Percentiles rank a stretch among this genome's conserved stretches.
Evolutionary conservation across 2,888 invertebrate genomes (phyloP).

Genomic region (Branchipolynoe longqiensis): DNA sequence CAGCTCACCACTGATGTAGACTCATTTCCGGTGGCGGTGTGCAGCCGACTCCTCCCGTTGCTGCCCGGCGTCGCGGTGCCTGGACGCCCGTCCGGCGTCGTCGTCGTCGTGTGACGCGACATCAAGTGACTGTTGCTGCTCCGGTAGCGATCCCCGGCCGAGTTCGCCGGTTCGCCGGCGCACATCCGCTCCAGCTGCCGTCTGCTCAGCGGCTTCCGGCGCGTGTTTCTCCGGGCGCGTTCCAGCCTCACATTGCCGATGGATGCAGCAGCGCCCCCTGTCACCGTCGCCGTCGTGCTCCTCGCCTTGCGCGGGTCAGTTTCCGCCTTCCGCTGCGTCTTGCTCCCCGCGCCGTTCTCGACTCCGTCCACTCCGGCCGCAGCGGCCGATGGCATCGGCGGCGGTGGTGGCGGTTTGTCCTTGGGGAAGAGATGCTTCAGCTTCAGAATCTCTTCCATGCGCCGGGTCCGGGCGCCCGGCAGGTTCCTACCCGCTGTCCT

Average conservation of each 20-base stretch:
- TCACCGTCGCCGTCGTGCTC: no score
- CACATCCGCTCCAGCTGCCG: constrained; percentile 66
- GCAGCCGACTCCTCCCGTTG: neutral
- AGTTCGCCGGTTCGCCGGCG: constrained; percentile 26
- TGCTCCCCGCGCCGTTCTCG: neutral
- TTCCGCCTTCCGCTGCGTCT: constrained; percentile 39
- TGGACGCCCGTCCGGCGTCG: constrained; percentile 28
- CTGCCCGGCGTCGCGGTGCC: neutral
- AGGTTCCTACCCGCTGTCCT: neutral
- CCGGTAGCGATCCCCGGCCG: constrained; percentile 31
- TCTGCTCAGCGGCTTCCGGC: constrained; percentile 65
- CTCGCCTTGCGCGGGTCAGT: no score
- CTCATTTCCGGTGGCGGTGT: constrained; percentile 2
- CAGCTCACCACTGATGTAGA: neutral
- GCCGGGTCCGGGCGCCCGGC: neutral
- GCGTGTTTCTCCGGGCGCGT: constrained; percentile 56
- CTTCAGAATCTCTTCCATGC: constrained; percentile 69
- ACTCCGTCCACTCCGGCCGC: constrained; percentile 55
- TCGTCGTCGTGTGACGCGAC: no score
- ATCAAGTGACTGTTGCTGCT: no score
- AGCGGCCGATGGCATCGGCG: constrained; percentile 74
- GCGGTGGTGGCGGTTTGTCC: constrained; percentile 73
- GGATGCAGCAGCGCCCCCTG: neutral
- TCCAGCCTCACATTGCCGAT: constrained; percentile 55
- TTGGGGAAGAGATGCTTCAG: constrained; percentile 72